Evolutionary conservation across 30 jellyfish, hydroid and myxozoan species (phyloP), one percentile per base, ranked within the genome.

Genomic region (Aurelia sp.): DNA sequence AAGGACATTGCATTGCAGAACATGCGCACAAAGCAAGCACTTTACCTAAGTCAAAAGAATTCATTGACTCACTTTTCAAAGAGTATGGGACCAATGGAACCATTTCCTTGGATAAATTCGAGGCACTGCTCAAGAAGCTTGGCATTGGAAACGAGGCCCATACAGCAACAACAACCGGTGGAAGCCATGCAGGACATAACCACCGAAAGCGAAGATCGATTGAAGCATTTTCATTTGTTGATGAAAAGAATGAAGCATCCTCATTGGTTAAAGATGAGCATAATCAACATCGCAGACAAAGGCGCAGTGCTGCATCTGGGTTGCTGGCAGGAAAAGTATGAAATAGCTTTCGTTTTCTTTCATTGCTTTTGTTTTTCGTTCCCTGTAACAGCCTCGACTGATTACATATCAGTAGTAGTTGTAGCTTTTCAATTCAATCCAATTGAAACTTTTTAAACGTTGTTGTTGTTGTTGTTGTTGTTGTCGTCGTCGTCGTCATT

Each of bases 1-100:
- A 88, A 48, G 92, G 92, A 27, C 89, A 77, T 35, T 92, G 98
- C 78, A 87, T 92, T 24, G 87, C 93, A 9, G 88, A 92, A 82
- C 89, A 81, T 69, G 72, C 15, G 31, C 88, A 68, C 38, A 70
- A 48, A 35, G 64, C 53, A 8, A 33, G 58, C 44, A 21, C n/a
- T 21, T 70, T 86, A 11, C 95, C 98, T 4, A 31, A 47, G 24
- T 68, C 89, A 15, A 62, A 78, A 30, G 91, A 57, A 62, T 92
- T 92, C 59, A 61, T 88, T 12, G 90, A 74, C 2, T 69, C 76
- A 27, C 24, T 92, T n/a, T 81, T 92, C 76, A 67, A 68, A 44
- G 95, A 81, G 73, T 92, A 24, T 88, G 98, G 92, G 13, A 38
- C 33, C 13, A 83, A 88, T 69, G 97, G 90, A 13, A 92, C 80